phyloP scores from a whole-genome alignment of 2,797 vertebrate species.

The Enteromius mattozi region DNA sequence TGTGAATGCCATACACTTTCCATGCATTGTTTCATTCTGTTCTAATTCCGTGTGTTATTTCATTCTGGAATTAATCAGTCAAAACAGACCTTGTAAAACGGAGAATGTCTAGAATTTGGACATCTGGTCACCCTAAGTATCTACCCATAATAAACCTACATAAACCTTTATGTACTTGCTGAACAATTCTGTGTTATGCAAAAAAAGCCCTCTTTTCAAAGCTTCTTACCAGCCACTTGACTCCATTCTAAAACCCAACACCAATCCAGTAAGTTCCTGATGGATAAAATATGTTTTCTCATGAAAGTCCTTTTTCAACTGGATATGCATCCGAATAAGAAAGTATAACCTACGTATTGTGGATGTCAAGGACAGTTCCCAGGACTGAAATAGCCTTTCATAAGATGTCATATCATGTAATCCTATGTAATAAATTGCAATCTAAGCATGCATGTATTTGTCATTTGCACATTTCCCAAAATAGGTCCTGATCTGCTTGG shows the following conservation, averaged over 20 bases:
- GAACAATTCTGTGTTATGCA: neutral
- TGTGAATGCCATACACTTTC: neutral
- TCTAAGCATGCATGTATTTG: neutral
- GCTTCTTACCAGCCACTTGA: neutral
- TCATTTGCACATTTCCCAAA: neutral
- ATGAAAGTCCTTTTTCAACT: neutral
- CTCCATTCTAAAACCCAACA: neutral
- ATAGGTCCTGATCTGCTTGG: slow-evolving; percentile 15
- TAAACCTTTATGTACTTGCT: neutral
- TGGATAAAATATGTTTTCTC: neutral
- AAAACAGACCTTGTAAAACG: neutral
- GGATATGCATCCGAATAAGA: neutral
- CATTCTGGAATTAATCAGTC: neutral
- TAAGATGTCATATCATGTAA: neutral
- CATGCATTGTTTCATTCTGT: neutral
- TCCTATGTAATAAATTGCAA: neutral
- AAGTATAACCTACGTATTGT: neutral
- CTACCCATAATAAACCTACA: neutral
- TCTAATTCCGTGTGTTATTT: neutral
- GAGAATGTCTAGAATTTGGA: neutral
- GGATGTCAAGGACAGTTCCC: neutral
- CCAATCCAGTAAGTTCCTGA: neutral
- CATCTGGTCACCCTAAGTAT: neutral
- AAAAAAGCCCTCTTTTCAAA: neutral
- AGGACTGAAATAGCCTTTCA: neutral